Evolutionary conservation across 2,888 invertebrate species (phyloP).

Genomic region (Macaria notata): DNA sequence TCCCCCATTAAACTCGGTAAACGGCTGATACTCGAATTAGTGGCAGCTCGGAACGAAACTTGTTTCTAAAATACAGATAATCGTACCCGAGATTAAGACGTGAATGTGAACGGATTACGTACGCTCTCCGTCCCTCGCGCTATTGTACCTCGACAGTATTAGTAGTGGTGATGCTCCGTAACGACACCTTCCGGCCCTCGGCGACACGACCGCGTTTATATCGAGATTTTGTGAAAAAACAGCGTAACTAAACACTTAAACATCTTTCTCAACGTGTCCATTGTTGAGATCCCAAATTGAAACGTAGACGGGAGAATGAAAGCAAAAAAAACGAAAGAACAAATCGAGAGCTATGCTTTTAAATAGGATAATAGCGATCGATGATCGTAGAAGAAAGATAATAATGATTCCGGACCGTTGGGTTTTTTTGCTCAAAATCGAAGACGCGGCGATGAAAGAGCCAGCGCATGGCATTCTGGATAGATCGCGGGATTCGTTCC

Average conservation of each 20-base stretch:
- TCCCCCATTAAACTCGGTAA: conserved; percentile 48
- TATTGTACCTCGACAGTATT: conserved; percentile 60
- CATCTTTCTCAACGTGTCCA: conserved; percentile 79
- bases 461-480: conserved; percentile 63
- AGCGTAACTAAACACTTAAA: conserved; percentile 81
- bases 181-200: conserved; percentile 80
- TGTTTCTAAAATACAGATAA: conserved; percentile 42
- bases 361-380: conserved; percentile 81
- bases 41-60: conserved; percentile 37
- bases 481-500: conserved; percentile 73
- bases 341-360: conserved; percentile 79
- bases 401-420: conserved; percentile 75
- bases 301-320: conserved; percentile 72
- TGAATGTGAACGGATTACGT: conserved; percentile 45
- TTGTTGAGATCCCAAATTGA: conserved; percentile 74
- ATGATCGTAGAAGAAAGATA: conserved; percentile 79
- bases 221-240: conserved; percentile 80
- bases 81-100: conserved; percentile 34
- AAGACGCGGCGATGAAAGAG: conserved; percentile 64
- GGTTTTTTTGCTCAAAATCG: conserved; percentile 58
- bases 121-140: conserved; percentile 42
- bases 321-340: conserved; percentile 71
- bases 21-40: conserved; percentile 33
- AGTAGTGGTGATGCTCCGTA: conserved; percentile 72
- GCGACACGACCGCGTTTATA: conserved; percentile 75